Conservation (phyloP, 1,140 invertebrate species). For the Galleria mellonella region DNA sequence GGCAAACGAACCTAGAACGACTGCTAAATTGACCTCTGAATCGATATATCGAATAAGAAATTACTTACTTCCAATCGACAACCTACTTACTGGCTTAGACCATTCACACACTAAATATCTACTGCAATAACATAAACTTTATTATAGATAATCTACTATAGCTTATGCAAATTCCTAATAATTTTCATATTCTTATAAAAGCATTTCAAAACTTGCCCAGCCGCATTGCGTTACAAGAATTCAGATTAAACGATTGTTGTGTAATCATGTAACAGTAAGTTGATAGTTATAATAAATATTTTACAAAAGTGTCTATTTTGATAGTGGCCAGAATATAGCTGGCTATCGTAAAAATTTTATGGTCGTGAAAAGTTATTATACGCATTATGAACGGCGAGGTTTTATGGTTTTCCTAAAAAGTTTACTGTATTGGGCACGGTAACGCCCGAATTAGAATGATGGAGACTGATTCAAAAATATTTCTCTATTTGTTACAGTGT, state of each 20-base stretch:
- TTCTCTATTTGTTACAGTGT: conserved; percentile 76
- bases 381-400: conserved; percentile 18
- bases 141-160: neutral
- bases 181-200: neutral
- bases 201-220: neutral
- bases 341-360: conserved; percentile 48
- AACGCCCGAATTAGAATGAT: no score
- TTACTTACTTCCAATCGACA: neutral
- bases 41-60: conserved; percentile 1
- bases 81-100: no score
- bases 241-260: neutral
- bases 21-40: conserved; percentile 39
- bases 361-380: conserved; percentile 34
- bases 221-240: neutral
- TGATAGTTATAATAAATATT: neutral
- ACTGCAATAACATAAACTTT: no score
- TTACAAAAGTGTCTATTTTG: conserved; percentile 19
- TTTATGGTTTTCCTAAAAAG: conserved; percentile 41
- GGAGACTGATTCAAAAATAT: conserved; percentile 7
- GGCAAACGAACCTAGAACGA: conserved; percentile 26
- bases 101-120: no score
- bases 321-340: conserved; percentile 29
- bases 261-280: neutral
- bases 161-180: conserved; percentile 8
- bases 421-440: conserved; percentile 17